These are phyloP conservation scores for Kryptolebias ocellatus DNA, from an alignment of 2,797 vertebrate genomes.

Conservation along the genomic window DNA sequence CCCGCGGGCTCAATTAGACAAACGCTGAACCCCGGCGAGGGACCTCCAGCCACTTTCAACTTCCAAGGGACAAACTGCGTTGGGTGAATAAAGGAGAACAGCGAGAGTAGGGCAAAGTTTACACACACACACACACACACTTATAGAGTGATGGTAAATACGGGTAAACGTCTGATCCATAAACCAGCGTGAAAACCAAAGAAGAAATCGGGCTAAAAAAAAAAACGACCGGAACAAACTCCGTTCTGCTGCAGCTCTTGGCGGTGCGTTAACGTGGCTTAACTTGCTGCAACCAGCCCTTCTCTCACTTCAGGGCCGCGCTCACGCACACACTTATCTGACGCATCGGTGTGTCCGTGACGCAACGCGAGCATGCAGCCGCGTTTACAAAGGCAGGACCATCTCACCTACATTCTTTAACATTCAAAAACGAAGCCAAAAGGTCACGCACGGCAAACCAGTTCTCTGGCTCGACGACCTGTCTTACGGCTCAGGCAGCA, in stretches of 20 bases:
- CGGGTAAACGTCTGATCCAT: not conserved
- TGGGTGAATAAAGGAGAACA: not conserved
- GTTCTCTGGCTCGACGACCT: conserved; percentile 20
- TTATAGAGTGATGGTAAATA: not conserved
- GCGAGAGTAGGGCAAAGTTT: conserved; percentile 10
- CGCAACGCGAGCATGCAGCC: not conserved
- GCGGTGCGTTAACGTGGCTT: too few relatives aligned
- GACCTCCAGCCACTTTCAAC: conserved; percentile 29
- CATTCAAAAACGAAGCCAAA: not conserved
- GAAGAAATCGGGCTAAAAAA: not conserved
- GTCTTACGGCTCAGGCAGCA: not conserved
- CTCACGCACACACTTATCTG: not conserved
- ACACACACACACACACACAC: not conserved
- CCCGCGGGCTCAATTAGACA: conserved; percentile 74
- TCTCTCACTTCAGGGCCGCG: not conserved
- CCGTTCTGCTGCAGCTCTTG: too few relatives aligned
- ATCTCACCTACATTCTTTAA: not conserved
- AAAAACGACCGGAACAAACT: not conserved
- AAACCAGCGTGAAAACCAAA: not conserved
- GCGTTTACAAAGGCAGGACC: too few relatives aligned
- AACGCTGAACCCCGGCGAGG: conserved; percentile 37
- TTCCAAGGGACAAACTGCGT: conserved; percentile 26
- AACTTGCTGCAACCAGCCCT: too few relatives aligned
- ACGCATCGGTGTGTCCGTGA: not conserved
- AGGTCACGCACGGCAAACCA: conserved; percentile 24